Percentiles rank a stretch among this genome's conserved stretches.
phyloP scores from a whole-genome alignment of 1,140 invertebrate genomes.

The Aphidius ervi region DNA sequence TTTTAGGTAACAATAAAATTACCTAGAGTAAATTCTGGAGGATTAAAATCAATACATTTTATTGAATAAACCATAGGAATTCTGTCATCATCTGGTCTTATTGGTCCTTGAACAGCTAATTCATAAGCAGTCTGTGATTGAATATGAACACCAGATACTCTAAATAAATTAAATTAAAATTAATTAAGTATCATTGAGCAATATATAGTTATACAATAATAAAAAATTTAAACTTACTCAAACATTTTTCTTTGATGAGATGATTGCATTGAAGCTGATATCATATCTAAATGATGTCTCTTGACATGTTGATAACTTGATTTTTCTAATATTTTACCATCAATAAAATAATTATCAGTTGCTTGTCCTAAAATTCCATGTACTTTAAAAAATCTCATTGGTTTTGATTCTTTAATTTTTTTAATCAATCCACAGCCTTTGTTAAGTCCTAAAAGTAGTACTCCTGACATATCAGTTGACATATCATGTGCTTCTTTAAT shows the following conservation, averaged over 20 bases:
- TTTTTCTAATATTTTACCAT: conserved; percentile 69
- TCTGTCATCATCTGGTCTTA: conserved; percentile 67
- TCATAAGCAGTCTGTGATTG: conserved; percentile 87
- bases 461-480: conserved; percentile 63
- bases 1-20: conserved; percentile 31
- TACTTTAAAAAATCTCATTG: conserved; percentile 69
- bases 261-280: conserved; percentile 73
- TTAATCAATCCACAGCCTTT: conserved; percentile 56
- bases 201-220: not conserved
- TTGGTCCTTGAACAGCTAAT: conserved; percentile 70
- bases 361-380: conserved; percentile 74
- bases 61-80: conserved; percentile 80
- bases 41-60: conserved; percentile 76
- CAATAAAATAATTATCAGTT: conserved; percentile 70
- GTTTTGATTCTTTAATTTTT: conserved; percentile 55
- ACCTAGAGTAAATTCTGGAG: conserved; percentile 85
- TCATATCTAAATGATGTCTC: conserved; percentile 61
- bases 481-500: conserved; percentile 57
- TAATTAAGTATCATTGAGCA: not conserved
- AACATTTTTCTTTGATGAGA: conserved; percentile 80
- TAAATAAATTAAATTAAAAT: conserved; percentile 44
- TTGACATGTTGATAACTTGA: conserved; percentile 68
- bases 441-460: conserved; percentile 74
- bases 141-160: conserved; percentile 71
- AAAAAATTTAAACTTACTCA: conserved; percentile 59